Percentiles rank a stretch among this genome's conserved stretches.
phyloP scores from a whole-genome alignment of 2,113 vertebrate genomes.

The Cyprinodon tularosa region DNA sequence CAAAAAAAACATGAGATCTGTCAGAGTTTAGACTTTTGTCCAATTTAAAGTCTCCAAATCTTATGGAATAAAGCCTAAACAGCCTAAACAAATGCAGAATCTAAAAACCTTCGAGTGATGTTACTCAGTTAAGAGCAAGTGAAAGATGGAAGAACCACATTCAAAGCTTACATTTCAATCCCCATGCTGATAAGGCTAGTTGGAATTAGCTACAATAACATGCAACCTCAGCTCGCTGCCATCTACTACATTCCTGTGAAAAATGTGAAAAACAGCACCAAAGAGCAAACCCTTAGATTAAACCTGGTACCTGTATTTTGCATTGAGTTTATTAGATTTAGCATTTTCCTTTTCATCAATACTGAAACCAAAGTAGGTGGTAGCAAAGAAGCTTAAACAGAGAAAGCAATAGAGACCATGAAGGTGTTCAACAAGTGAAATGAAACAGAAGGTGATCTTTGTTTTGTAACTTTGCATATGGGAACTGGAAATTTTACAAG shows the following conservation, averaged over 20 bases:
- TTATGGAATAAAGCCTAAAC: neutral
- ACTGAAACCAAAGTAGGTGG: neutral
- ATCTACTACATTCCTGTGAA: conserved; percentile 52
- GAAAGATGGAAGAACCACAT: conserved; percentile 5
- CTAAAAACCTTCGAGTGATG: neutral
- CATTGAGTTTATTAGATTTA: neutral
- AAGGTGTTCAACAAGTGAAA: conserved; percentile 7
- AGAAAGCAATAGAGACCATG: conserved; percentile 17
- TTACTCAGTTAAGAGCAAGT: neutral
- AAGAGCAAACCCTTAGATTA: conserved; percentile 2
- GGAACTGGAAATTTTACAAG: conserved; percentile 31
- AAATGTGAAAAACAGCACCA: conserved; percentile 38
- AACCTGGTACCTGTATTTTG: conserved; percentile 17
- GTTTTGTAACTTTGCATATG: conserved; percentile 48
- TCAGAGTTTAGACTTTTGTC: neutral
- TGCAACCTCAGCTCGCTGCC: conserved; percentile 8
- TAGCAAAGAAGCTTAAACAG: neutral
- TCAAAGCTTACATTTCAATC: neutral
- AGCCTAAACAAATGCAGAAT: neutral
- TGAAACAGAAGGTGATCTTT: conserved; percentile 34
- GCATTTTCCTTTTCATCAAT: neutral
- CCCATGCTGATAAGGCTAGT: conserved; percentile 1
- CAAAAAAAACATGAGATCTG: neutral
- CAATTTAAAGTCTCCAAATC: neutral
- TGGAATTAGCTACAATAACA: conserved; percentile 17